phyloP scores from a whole-genome alignment of 1,140 invertebrate genomes.

The Calephelis virginiensis region DNA sequence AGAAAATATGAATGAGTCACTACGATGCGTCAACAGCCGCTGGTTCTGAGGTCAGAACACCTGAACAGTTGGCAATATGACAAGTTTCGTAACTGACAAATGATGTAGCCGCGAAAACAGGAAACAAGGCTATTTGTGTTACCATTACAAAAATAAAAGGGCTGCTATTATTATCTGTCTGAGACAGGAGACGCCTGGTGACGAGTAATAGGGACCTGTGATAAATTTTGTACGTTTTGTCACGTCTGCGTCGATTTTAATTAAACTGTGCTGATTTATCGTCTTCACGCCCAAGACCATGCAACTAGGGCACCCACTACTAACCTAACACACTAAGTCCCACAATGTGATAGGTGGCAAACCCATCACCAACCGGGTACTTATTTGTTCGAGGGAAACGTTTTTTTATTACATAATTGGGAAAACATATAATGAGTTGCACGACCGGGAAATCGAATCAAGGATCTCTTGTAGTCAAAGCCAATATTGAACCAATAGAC shows the following conservation, averaged over 20 bases:
- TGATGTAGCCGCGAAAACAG: conserved; percentile 51
- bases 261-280: background rate
- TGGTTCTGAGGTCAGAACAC: conserved; percentile 51
- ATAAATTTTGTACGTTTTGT: background rate
- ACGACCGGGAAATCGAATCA: too few relatives aligned
- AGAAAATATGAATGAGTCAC: conserved; percentile 42
- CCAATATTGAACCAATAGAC: too few relatives aligned
- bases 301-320: too few relatives aligned
- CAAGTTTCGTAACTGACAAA: conserved; percentile 59
- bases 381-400: too few relatives aligned
- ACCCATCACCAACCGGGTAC: too few relatives aligned
- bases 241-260: too few relatives aligned
- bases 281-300: background rate
- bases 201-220: background rate
- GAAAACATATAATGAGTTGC: too few relatives aligned
- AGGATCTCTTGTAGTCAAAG: too few relatives aligned
- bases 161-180: conserved; percentile 12
- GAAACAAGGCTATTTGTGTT: conserved; percentile 60
- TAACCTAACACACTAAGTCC: too few relatives aligned
- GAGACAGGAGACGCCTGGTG: conserved; percentile 1
- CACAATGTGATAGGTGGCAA: too few relatives aligned
- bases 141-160: conserved; percentile 34
- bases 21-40: conserved; percentile 41
- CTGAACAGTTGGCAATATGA: conserved; percentile 59
- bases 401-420: too few relatives aligned